Evolutionary conservation across 2,113 vertebrate genomes (phyloP).

Genomic region (Triplophysa siluroides): DNA sequence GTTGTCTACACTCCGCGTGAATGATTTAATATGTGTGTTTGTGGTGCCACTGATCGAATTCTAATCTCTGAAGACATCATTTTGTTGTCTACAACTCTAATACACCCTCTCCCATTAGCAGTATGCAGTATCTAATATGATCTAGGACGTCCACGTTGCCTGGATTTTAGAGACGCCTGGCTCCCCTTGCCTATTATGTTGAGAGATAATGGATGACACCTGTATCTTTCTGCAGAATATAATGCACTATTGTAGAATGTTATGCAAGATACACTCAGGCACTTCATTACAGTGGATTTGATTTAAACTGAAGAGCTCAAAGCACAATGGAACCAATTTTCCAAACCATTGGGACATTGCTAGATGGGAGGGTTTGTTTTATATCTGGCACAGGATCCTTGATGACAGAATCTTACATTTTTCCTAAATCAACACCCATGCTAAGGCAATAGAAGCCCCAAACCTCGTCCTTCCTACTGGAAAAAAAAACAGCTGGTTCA

Average conservation of each 20-base stretch:
- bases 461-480: too few species aligned
- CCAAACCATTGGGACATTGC: not conserved
- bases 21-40: slow-evolving; percentile 21
- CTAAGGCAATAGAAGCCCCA: not conserved
- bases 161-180: not conserved
- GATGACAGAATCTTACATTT: not conserved
- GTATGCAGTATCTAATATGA: slow-evolving; percentile 29
- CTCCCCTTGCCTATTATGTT: slow-evolving; percentile 33
- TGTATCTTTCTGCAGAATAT: slow-evolving; percentile 19
- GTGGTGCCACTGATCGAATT: slow-evolving; percentile 32
- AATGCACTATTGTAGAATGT: slow-evolving; percentile 5
- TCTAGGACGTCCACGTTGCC: not conserved
- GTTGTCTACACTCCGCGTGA: not conserved
- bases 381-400: slow-evolving; percentile 11
- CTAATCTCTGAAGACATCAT: slow-evolving; percentile 17
- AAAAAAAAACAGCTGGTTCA: too few species aligned
- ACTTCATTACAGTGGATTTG: slow-evolving; percentile 19
- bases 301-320: slow-evolving; percentile 7
- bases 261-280: slow-evolving; percentile 39
- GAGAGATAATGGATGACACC: slow-evolving; percentile 23
- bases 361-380: not conserved
- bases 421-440: not conserved
- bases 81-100: slow-evolving; percentile 9
- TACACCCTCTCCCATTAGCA: not conserved
- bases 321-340: not conserved